A percentile compares a stretch with the other conserved stretches of the same genome.
phyloP scores from a whole-genome alignment of 2,797 vertebrate species.

The Scarus forsteni region DNA sequence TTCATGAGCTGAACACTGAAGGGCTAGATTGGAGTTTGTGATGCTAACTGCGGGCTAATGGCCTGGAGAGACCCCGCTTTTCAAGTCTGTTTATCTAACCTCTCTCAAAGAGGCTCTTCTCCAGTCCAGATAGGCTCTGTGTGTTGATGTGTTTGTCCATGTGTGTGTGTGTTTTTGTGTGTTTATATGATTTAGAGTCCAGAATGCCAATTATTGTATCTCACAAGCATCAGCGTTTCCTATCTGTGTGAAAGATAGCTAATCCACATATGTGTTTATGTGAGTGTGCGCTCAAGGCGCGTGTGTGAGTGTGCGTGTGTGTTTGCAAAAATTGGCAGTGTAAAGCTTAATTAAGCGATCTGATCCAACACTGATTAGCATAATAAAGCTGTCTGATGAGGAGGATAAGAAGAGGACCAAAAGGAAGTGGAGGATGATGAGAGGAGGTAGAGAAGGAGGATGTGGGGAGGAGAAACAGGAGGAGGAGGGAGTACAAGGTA shows the following conservation, averaged over 20 bases:
- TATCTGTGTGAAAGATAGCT: slow-evolving; percentile 38
- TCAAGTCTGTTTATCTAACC: slow-evolving; percentile 70
- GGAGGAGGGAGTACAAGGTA: slow-evolving; percentile 1
- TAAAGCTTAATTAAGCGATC: slow-evolving; percentile 79
- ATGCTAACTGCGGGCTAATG: slow-evolving; percentile 72
- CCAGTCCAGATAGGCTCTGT: slow-evolving; percentile 41
- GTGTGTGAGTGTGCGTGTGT: neutral
- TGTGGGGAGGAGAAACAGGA: slow-evolving; percentile 9
- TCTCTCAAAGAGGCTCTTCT: slow-evolving; percentile 69
- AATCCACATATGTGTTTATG: neutral
- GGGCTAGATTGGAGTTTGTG: slow-evolving; percentile 63
- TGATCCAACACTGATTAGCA: slow-evolving; percentile 77
- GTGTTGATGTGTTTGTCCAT: slow-evolving; percentile 16
- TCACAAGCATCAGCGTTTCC: slow-evolving; percentile 40
- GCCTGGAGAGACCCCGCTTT: slow-evolving; percentile 67
- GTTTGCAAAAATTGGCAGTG: slow-evolving; percentile 44
- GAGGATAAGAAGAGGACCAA: slow-evolving; percentile 51
- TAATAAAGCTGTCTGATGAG: slow-evolving; percentile 75
- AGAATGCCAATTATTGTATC: slow-evolving; percentile 55
- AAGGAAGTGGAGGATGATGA: slow-evolving; percentile 52
- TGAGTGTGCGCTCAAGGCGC: neutral
- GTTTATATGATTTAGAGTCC: slow-evolving; percentile 19
- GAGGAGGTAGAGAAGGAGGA: slow-evolving; percentile 31
- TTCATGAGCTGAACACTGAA: slow-evolving; percentile 36
- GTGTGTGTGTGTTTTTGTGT: slow-evolving; percentile 7